Evolutionary conservation across 2,888 invertebrate species (phyloP).

Genomic region (Lasioglossum oenotherae): DNA sequence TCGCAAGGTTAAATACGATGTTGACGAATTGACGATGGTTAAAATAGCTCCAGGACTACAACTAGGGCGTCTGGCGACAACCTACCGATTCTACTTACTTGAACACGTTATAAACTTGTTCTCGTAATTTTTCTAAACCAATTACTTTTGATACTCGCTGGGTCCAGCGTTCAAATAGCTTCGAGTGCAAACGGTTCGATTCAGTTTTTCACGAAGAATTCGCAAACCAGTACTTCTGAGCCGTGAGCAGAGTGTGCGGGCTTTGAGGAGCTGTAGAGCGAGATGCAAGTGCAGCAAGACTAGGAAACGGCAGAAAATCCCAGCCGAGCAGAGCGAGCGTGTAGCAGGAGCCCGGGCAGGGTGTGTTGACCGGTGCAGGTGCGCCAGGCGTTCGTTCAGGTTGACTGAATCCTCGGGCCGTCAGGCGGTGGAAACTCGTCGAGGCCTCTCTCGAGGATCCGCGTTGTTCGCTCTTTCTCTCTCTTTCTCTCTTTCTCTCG

Average conservation of each 20-base stretch:
- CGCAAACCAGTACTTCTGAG: neutral
- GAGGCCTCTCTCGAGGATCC: conserved; percentile 38
- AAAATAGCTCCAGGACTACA: no score
- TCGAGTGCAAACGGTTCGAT: no score
- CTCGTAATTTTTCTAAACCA: no score
- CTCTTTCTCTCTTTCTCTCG: neutral
- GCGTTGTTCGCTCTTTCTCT: neutral
- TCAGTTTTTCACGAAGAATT: neutral
- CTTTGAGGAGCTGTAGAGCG: neutral
- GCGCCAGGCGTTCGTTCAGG: conserved; percentile 61
- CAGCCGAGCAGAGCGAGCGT: neutral
- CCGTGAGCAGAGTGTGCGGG: neutral
- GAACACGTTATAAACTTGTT: no score
- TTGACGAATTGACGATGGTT: no score
- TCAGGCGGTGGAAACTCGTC: conserved; percentile 36
- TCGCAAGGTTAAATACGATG: neutral
- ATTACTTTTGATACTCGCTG: neutral
- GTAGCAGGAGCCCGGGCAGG: neutral
- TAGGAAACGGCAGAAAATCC: conserved; percentile 8
- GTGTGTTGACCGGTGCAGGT: conserved; percentile 47
- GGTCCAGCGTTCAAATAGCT: no score
- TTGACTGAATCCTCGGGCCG: conserved; percentile 55
- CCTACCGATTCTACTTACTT: no score
- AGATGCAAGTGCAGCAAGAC: neutral
- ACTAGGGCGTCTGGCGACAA: no score